Evolutionary conservation across 2,113 vertebrate genomes (phyloP), one percentile per base, ranked within the genome.

Genomic region (Emydura subglobosa): DNA sequence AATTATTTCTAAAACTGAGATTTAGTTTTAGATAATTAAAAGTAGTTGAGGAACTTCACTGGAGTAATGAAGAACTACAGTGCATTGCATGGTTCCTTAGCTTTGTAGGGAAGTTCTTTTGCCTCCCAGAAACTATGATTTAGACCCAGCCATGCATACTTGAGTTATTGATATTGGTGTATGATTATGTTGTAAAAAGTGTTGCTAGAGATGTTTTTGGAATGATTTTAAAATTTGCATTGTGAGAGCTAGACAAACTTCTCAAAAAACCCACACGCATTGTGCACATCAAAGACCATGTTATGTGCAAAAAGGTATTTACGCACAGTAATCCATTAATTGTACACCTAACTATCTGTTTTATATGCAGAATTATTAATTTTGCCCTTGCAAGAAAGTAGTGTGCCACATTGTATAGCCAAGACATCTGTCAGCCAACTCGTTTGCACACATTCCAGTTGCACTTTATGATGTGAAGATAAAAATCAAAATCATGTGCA

Each of bases 401-500:
- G 27, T 86, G 65, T 80, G 91, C 59, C 65, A 61, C 39, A 61
- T 92, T 88, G 13, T 13, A 27, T 5, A 50, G 81, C 24, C 25
- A 68, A 5, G 12, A 29, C 19, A 84, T 3, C 50, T 53, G 1
- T 91, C 88, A 93, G 91, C 49, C 31, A 80, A 29, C 91, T 93
- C 65, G 6, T 80, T 85, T 78, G 34, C 31, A 81, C 57, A 57
- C 79, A 88, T 86, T 39, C 61, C 54, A 12, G 12, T 93, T 44
- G 44, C 10, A 9, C 94, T 97, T 95, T 92, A 89, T 92, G 91
- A 59, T 76, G 49, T 83, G 19, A 89, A 87, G 85, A 86, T 86
- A 88, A 90, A 83, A 57, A 85, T 4, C 34, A 17, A 72, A 83
- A 88, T 68, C 54, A 51, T 72, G 47, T 82, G 29, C 3, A 0